A percentile compares a stretch with the other conserved stretches of the same genome.
phyloP scores from a whole-genome alignment of 1,140 invertebrate genomes.

The Globodera ellingtonae region DNA sequence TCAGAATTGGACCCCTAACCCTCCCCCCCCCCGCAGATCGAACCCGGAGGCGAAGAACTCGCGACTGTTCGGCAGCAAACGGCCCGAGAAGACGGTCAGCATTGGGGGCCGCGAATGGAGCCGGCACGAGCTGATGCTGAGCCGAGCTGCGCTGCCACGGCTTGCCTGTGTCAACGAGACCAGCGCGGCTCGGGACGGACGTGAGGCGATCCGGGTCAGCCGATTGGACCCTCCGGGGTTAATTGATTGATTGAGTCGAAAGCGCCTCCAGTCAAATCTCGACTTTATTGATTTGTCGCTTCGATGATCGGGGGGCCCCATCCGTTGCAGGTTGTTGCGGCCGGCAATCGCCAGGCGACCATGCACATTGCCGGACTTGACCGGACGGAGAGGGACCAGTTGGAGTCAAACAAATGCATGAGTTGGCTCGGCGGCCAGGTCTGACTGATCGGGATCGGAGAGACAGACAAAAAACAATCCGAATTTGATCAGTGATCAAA shows the following conservation, averaged over 20 bases:
- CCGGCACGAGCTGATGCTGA: slow-evolving; percentile 28
- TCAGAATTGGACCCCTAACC: background rate
- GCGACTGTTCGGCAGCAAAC: slow-evolving; percentile 32
- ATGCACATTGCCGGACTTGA: slow-evolving; percentile 44
- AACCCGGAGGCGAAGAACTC: slow-evolving; percentile 49
- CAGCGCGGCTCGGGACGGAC: slow-evolving; percentile 32
- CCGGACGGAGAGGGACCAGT: slow-evolving; percentile 42
- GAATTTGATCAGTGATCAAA: background rate
- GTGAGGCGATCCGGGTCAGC: slow-evolving; percentile 13
- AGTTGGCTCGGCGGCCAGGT: slow-evolving; percentile 48
- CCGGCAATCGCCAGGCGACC: slow-evolving; percentile 36
- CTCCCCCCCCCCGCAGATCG: background rate
- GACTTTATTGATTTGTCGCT: no score
- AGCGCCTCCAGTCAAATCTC: background rate
- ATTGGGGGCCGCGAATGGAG: slow-evolving; percentile 43
- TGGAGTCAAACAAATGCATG: slow-evolving; percentile 49
- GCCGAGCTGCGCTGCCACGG: slow-evolving; percentile 38
- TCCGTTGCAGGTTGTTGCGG: slow-evolving; percentile 14
- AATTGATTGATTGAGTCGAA: background rate
- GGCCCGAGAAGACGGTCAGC: slow-evolving; percentile 23
- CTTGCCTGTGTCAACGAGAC: slow-evolving; percentile 40
- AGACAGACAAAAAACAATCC: no score
- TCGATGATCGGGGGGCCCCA: background rate
- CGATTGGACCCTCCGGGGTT: background rate
- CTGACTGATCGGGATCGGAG: background rate